phyloP scores from a whole-genome alignment of 2,797 vertebrate species.

The Phalanger gymnotis region DNA sequence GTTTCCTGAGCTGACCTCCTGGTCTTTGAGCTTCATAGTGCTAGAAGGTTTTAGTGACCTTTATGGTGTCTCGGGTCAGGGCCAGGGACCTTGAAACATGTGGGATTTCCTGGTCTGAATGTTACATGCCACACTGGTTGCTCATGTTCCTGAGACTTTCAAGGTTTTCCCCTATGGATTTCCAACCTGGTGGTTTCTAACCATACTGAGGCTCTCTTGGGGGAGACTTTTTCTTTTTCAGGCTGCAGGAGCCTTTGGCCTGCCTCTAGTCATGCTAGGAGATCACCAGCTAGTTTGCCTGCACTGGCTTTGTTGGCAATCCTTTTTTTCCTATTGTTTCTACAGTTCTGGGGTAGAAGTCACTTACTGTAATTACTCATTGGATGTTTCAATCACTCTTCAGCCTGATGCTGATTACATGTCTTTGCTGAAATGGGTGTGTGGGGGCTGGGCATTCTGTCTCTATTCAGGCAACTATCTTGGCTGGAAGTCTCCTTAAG shows the following conservation, averaged over 20 bases:
- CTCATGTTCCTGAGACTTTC: not conserved
- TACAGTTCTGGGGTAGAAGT: not conserved
- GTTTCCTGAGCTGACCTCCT: not conserved
- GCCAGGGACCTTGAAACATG: not conserved
- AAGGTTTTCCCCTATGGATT: not conserved
- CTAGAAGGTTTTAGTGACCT: not conserved
- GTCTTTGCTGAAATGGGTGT: not conserved
- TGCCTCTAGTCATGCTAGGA: not conserved
- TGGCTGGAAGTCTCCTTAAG: not conserved
- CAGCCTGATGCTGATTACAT: not conserved
- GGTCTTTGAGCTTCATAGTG: not conserved
- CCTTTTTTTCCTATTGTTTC: not conserved
- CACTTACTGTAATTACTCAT: not conserved
- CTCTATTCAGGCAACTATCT: not conserved
- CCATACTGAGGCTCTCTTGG: not conserved
- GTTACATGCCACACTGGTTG: not conserved
- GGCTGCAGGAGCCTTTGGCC: not conserved
- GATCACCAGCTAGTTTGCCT: not conserved
- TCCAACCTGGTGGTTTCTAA: not conserved
- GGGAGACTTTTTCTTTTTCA: not conserved
- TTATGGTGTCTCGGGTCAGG: not conserved
- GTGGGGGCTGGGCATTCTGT: not conserved
- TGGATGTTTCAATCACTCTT: not conserved
- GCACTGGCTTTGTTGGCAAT: not conserved
- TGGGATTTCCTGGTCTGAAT: not conserved